A percentile compares a stretch with the other conserved stretches of the same genome.
These are phyloP conservation scores for Neomorphus geoffroyi DNA, from an alignment of 2,797 vertebrate genomes.

Conservation along the genomic window DNA sequence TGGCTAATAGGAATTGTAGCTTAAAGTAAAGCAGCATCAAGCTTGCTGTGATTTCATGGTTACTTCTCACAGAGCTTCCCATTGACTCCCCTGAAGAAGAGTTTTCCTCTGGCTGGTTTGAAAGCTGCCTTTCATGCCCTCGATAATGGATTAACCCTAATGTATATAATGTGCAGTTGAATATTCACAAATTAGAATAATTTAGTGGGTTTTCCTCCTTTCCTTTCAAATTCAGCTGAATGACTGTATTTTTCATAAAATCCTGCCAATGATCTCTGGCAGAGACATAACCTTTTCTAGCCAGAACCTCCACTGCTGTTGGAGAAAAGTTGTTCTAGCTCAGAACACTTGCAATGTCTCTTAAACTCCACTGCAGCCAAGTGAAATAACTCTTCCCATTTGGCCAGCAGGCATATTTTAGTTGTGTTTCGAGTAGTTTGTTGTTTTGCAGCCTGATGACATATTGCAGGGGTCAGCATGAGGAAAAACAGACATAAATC, in stretches of 20 bases:
- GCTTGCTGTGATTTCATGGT: background rate
- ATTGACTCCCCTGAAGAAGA: background rate
- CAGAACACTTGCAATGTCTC: background rate
- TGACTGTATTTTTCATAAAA: background rate
- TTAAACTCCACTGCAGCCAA: background rate
- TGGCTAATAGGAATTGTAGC: background rate
- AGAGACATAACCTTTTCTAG: background rate
- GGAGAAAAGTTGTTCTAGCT: too few relatives aligned
- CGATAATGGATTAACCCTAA: background rate
- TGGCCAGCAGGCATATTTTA: background rate
- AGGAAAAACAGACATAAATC: background rate
- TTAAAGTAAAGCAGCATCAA: background rate
- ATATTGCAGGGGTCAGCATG: background rate
- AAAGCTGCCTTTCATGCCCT: background rate
- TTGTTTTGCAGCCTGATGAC: background rate
- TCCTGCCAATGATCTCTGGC: background rate
- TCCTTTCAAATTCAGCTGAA: background rate
- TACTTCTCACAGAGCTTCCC: background rate
- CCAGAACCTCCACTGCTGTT: background rate
- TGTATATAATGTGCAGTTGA: background rate
- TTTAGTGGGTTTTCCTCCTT: background rate
- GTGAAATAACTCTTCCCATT: constrained; percentile 34
- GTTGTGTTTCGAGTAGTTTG: background rate
- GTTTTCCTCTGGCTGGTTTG: background rate
- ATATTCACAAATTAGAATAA: background rate